These are phyloP conservation scores for Babylonia areolata DNA, from an alignment of 1,140 invertebrate genomes.

Conservation along the genomic window DNA sequence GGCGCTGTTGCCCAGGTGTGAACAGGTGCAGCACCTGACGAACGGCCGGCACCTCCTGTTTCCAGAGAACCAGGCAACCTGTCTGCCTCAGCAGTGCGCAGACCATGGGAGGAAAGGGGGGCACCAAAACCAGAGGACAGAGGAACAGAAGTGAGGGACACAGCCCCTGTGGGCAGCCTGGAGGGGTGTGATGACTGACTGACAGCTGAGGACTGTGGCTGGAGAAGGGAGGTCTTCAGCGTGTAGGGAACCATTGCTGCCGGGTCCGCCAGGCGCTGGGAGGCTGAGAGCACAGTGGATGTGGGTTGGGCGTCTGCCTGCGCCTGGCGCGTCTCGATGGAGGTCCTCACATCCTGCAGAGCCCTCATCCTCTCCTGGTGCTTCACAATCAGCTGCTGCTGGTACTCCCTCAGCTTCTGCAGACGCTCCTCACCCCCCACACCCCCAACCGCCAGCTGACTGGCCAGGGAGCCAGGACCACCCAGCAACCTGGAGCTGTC, in stretches of 20 bases:
- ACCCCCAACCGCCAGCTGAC: too few species aligned
- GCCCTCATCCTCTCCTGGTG: conserved; percentile 63
- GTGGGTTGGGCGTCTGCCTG: background rate
- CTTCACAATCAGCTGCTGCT: conserved; percentile 57
- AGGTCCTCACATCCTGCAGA: conserved; percentile 59
- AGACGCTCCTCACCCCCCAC: conserved; percentile 48
- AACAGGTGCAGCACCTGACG: background rate
- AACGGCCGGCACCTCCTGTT: background rate
- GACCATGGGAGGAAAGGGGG: background rate
- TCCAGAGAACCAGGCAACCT: background rate
- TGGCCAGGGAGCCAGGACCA: background rate
- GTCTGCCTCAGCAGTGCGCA: too few species aligned
- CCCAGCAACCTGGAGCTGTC: background rate
- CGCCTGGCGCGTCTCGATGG: conserved; percentile 58
- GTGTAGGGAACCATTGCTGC: conserved; percentile 35
- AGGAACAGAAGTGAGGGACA: background rate
- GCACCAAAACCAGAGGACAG: background rate
- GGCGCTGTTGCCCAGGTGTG: background rate
- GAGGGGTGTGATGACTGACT: background rate
- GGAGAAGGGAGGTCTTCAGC: background rate
- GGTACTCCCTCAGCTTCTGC: conserved; percentile 64
- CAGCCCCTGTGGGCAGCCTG: background rate
- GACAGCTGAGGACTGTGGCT: background rate
- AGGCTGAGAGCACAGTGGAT: background rate
- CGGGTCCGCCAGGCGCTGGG: background rate